phyloP scores from a whole-genome alignment of 1,140 invertebrate genomes.

The Andrena cerasifolii region DNA sequence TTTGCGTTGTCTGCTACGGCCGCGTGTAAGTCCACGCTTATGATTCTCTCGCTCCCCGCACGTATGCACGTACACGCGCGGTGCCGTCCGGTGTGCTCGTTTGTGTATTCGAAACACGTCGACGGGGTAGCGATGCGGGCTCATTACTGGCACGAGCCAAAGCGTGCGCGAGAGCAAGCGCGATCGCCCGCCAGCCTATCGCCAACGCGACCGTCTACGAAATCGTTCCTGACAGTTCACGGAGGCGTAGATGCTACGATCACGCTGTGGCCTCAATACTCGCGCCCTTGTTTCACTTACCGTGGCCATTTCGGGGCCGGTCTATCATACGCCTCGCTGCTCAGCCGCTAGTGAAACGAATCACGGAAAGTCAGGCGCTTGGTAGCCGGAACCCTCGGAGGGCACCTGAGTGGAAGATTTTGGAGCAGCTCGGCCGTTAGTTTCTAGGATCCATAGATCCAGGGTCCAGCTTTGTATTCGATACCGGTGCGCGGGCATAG shows the following conservation, averaged over 20 bases:
- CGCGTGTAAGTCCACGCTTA: conserved; percentile 48
- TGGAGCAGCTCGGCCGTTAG: too few species aligned
- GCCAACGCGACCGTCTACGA: conserved; percentile 34
- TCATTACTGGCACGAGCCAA: conserved; percentile 82
- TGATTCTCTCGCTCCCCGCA: neutral
- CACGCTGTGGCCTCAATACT: neutral
- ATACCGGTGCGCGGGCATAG: too few species aligned
- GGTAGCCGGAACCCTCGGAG: too few species aligned
- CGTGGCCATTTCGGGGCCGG: neutral
- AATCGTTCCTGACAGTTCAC: conserved; percentile 57
- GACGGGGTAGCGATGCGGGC: conserved; percentile 77
- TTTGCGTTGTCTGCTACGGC: conserved; percentile 67
- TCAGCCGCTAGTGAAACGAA: too few species aligned
- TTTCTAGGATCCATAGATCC: too few species aligned
- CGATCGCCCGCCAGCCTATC: conserved; percentile 39
- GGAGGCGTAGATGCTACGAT: too few species aligned
- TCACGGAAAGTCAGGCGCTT: too few species aligned
- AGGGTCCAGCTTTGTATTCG: too few species aligned
- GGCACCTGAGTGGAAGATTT: too few species aligned
- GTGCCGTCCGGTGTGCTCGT: conserved; percentile 39
- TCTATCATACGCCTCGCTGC: neutral
- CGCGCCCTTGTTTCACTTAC: neutral
- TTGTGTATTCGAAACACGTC: conserved; percentile 81
- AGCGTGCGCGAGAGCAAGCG: conserved; percentile 64
- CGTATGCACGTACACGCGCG: conserved; percentile 1